Conservation (phyloP, 2,113 vertebrate genomes). For the Lanius ludovicianus region DNA sequence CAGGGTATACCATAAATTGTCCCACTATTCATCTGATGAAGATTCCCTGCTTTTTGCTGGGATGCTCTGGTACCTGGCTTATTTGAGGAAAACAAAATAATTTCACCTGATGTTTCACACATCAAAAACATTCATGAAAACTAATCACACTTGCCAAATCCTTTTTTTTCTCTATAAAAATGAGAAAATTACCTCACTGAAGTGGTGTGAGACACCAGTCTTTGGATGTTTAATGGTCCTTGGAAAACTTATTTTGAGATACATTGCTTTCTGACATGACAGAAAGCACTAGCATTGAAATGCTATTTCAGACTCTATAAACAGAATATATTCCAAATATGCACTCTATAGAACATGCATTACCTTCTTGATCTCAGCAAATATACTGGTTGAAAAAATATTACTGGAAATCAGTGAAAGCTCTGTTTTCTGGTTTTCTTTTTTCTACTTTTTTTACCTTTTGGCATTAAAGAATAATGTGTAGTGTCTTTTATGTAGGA, state of each 20-base stretch:
- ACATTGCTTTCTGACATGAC: neutral
- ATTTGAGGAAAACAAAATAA: neutral
- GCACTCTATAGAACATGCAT: neutral
- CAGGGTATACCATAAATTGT: neutral
- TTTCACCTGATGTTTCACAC: neutral
- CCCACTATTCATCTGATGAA: neutral
- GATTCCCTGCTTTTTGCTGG: neutral
- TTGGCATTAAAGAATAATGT: constrained; percentile 16
- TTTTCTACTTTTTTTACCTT: neutral
- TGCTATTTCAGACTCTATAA: neutral
- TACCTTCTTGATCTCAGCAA: neutral
- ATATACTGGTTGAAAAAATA: neutral
- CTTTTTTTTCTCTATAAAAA: neutral
- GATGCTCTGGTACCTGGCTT: neutral
- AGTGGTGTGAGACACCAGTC: neutral
- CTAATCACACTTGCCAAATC: neutral
- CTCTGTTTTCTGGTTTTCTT: neutral
- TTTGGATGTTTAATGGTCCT: neutral
- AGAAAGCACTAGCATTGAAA: neutral
- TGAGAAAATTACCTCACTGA: neutral
- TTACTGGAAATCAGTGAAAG: neutral
- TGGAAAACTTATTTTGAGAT: neutral
- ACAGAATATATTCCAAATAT: neutral
- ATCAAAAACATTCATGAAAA: neutral
- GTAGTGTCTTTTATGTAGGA: neutral